phyloP scores from a whole-genome alignment of 2,113 vertebrate species.

The Dendrocopos noguchii region DNA sequence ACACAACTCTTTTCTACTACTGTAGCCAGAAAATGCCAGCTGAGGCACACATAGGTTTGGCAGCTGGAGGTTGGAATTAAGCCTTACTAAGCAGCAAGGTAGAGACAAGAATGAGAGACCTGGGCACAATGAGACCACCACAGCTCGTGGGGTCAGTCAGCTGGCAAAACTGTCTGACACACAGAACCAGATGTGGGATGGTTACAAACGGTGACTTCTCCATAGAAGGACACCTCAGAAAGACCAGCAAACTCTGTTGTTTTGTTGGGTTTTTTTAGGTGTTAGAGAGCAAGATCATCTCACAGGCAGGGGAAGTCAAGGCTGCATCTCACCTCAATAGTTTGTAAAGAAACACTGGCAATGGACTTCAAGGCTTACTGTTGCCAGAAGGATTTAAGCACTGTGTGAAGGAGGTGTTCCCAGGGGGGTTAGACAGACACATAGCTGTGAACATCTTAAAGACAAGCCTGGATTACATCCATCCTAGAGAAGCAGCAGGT shows the following conservation, averaged over 20 bases:
- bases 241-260: not conserved
- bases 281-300: not conserved
- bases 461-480: not conserved
- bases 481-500: not conserved
- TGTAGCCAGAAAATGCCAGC: not conserved
- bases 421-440: not conserved
- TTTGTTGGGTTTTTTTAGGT: not conserved
- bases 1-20: not conserved
- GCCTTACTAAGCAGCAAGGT: not conserved
- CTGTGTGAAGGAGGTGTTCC: not conserved
- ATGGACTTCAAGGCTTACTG: not conserved
- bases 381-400: not conserved
- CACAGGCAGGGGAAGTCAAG: not conserved
- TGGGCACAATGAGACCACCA: not conserved
- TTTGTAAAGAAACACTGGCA: not conserved
- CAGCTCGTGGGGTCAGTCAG: not conserved
- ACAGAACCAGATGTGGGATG: not conserved
- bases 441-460: not conserved
- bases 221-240: not conserved
- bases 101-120: not conserved
- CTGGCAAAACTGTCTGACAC: not conserved
- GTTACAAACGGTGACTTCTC: not conserved
- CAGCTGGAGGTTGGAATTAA: not conserved
- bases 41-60: not conserved
- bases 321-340: not conserved